Evolutionary conservation across 2,113 vertebrate species (phyloP), one percentile per base, ranked within the genome.

Genomic region (Scomber scombrus): DNA sequence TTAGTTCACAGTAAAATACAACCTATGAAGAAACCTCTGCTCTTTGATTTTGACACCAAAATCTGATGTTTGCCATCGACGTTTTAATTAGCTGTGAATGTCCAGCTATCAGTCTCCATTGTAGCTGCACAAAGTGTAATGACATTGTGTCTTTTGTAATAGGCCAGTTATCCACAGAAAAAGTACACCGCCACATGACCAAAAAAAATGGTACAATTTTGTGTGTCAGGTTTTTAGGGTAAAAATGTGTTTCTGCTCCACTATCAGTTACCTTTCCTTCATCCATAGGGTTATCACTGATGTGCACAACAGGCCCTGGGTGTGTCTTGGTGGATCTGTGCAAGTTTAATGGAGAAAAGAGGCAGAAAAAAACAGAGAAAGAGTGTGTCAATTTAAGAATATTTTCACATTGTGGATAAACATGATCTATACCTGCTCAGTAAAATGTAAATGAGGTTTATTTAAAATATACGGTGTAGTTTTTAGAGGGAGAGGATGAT

Each of bases 241-340:
- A 29, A 5, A 75, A 67, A 26, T 29, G 11, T 21, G 51, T 83
- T 29, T 56, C 4, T 40, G 34, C 10, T 65, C 52, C 8, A 43
- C 15, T 18, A 5, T 55, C 50, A 21, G 46, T 74, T 96, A 99
- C 98, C 97, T 99, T 99, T 89, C 98, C 98, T 92, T 99, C 98
- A 88, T 99, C 98, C 97, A 99, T 99, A 85, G 98, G 98, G 95
- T 99, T 98, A 93, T 99, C 98, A 91, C 98, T 99, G 93, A 99
- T 99, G 94, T 99, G 98, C 51, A 99, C 98, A 47, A 99, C 94
- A 82, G 97, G 97, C 87, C 98, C 98, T 79, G 98, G 98, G 85
- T 99, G 98, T 85, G 97, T 95, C 94, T 99, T 99, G 75, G 98
- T 97, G 50, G 98, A 99, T 89, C 98, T 99, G 90, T 81, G 91